A percentile compares a stretch with the other conserved stretches of the same genome.
These are phyloP conservation scores for Zophobas atratus DNA, from an alignment of 1,140 invertebrate genomes.

Conservation along the genomic window DNA sequence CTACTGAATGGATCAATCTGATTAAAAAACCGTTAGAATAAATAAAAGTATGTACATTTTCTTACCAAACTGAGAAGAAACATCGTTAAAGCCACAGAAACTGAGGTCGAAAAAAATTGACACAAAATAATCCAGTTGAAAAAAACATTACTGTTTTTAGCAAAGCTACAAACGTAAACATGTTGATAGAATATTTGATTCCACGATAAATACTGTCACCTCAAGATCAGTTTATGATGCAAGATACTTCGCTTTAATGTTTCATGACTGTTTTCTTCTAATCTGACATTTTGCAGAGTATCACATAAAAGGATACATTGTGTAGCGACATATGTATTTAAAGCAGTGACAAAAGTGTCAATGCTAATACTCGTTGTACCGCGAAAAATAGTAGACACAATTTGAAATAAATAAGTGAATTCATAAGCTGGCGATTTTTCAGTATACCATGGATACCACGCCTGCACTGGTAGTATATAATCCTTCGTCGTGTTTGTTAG, in stretches of 20 bases:
- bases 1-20: too few species aligned
- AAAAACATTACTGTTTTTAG: too few species aligned
- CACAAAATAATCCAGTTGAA: too few species aligned
- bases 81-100: too few species aligned
- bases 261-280: background rate
- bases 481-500: background rate
- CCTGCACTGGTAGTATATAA: background rate
- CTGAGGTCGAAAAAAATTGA: too few species aligned
- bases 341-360: background rate
- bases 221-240: too few species aligned
- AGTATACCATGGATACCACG: slow-evolving; percentile 5
- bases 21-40: too few species aligned
- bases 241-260: background rate
- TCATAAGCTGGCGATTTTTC: slow-evolving; percentile 2
- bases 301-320: background rate
- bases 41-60: too few species aligned
- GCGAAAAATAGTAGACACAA: background rate
- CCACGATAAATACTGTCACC: too few species aligned
- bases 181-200: too few species aligned
- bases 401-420: background rate
- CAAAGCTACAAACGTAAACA: too few species aligned
- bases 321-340: background rate
- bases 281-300: background rate
- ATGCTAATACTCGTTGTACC: background rate
- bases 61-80: too few species aligned